Evolutionary conservation across 2,797 vertebrate genomes (phyloP).

Genomic region (Apodemus agrarius): DNA sequence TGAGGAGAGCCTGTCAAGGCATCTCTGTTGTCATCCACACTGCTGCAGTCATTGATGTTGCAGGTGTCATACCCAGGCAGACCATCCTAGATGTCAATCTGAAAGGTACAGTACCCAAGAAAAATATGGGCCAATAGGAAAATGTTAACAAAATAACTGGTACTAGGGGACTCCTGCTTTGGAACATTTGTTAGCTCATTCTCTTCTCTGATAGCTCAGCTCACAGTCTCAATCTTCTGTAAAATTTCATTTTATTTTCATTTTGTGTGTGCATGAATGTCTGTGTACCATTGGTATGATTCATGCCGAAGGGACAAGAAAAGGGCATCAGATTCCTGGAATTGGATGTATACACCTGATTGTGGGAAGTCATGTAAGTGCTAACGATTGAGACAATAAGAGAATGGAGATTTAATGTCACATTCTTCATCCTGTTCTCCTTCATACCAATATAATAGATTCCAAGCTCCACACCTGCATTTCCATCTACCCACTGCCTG

Average conservation of each 20-base stretch:
- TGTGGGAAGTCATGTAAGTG: neutral
- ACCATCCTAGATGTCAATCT: constrained; percentile 92
- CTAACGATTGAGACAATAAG: too few species aligned
- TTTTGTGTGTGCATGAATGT: neutral
- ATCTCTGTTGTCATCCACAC: constrained; percentile 91
- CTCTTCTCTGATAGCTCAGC: fast-evolving
- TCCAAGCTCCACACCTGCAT: neutral
- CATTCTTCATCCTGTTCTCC: neutral
- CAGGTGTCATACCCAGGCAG: constrained; percentile 83
- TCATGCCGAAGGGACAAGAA: neutral
- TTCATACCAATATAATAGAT: neutral
- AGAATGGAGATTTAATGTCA: neutral
- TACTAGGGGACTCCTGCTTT: fast-evolving
- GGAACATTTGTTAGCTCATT: neutral
- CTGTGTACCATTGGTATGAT: neutral
- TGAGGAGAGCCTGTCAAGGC: constrained; percentile 90
- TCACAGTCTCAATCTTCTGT: neutral
- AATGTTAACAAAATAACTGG: neutral
- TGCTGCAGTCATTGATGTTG: constrained; percentile 90
- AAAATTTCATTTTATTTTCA: neutral
- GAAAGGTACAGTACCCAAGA: constrained; percentile 87
- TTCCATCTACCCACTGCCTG: too few species aligned
- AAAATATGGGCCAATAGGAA: neutral
- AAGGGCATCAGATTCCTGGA: neutral
- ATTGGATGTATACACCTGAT: neutral